phyloP scores from a whole-genome alignment of 2,888 invertebrate species.

The Digitonthophagus gazella region DNA sequence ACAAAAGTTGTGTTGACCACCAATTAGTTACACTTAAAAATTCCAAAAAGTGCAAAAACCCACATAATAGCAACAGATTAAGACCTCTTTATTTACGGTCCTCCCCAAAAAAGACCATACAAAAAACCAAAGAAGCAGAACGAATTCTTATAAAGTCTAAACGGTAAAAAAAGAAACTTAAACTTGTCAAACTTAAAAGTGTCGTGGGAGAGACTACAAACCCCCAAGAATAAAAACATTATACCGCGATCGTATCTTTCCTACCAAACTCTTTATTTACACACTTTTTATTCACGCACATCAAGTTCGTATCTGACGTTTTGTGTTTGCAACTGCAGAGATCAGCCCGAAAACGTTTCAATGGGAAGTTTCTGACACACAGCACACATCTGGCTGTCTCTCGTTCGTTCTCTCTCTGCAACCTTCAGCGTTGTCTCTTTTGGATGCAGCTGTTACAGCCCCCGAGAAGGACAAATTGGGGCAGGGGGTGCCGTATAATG shows the following conservation, averaged over 20 bases:
- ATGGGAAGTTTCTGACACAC: not conserved
- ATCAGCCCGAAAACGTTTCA: no score
- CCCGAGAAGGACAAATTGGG: not conserved
- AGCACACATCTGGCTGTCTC: slow-evolving; percentile 10
- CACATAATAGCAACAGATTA: not conserved
- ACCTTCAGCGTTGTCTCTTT: not conserved
- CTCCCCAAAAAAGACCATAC: not conserved
- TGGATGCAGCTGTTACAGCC: slow-evolving; percentile 1
- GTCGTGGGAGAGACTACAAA: no score
- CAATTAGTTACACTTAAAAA: not conserved
- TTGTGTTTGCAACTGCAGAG: no score
- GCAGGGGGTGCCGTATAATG: slow-evolving; percentile 49
- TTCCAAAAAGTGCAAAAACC: not conserved
- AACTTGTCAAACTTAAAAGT: no score
- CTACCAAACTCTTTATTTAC: no score
- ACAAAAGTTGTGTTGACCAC: not conserved
- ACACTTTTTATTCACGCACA: no score
- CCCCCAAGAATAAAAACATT: no score
- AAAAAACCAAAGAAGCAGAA: not conserved
- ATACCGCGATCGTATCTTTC: no score
- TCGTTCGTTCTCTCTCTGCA: not conserved
- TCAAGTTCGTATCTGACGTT: no score
- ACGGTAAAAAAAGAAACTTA: no score
- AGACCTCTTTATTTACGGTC: not conserved
- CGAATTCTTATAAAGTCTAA: not conserved